Evolutionary conservation across 2,888 invertebrate genomes (phyloP), one percentile per base, ranked within the genome.

Genomic region (Drosophila histrio): DNA sequence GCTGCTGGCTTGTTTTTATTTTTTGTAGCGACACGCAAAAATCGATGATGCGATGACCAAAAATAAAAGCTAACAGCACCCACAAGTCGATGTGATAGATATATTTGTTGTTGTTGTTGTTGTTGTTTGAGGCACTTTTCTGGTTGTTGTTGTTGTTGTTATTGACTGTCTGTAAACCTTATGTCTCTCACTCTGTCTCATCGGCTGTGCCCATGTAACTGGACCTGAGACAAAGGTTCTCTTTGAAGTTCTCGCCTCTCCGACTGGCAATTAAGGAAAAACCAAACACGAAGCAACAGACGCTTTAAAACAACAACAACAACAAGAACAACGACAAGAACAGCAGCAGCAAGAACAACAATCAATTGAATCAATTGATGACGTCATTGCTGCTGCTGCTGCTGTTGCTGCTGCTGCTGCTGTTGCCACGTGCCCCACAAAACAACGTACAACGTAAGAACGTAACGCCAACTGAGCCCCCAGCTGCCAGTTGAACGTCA

Each of bases 1-100:
- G 43, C 59, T 44, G 13, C 43, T 59, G 22, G 34, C 8, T 47
- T 47, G 28, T 4, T 44, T 36, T 49, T 28, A 32, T 38, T 57
- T 38, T 34, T 41, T 58, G 60, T 67, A 46, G 26, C 59, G 54
- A 53, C 67, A 60, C 59, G 57, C 70, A 82, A 87, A 87, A 82
- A 84, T 87, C 87, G 85, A 87, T 87, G 81, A 70, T 78, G 81
- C 70, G 74, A 43, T 63, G 81, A 84, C 87, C 81, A 77, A 81
- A 81, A 81, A 81, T 83, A 87, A 81, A 83, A 75, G 81, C 77
- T 63, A 79, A 60, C 49, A 57, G 49, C 63, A 64, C 71, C 79
- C 77, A 74, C 67, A 83, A 68, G 62, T 77, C 67, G 50, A 43
- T 44, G 57, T 24, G 73, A 65, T 61, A 67, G 69, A 63, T 69